A percentile compares a stretch with the other conserved stretches of the same genome.
Evolutionary conservation across 2,888 invertebrate species (phyloP).

Genomic region (Erynnis tages): DNA sequence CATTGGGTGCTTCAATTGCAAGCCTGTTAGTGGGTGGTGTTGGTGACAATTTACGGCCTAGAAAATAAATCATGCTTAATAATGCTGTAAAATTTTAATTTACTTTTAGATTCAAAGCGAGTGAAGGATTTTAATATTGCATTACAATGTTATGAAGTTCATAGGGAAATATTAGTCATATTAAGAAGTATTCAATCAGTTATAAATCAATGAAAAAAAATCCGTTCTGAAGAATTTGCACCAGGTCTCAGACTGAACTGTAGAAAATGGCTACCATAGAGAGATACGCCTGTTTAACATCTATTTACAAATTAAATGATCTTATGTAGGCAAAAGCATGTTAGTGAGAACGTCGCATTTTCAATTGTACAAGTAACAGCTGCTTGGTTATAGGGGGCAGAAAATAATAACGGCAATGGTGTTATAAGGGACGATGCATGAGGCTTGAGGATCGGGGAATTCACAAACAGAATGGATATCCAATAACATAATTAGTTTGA

Average conservation of each 20-base stretch:
- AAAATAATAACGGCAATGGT: slow-evolving; percentile 28
- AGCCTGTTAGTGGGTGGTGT: slow-evolving; percentile 84
- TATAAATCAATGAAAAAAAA: slow-evolving; percentile 23
- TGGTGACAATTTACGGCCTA: slow-evolving; percentile 87
- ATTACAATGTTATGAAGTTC: slow-evolving; percentile 15
- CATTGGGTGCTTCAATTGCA: slow-evolving; percentile 83
- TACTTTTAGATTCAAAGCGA: neutral
- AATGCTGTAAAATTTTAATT: neutral
- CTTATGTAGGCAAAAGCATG: slow-evolving; percentile 50
- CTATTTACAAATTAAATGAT: slow-evolving; percentile 38
- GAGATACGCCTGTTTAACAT: slow-evolving; percentile 58
- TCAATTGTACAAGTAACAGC: slow-evolving; percentile 44
- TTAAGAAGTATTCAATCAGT: neutral
- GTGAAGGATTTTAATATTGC: slow-evolving; percentile 20
- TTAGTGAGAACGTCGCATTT: slow-evolving; percentile 62
- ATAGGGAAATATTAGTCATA: slow-evolving; percentile 27
- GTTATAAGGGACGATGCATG: slow-evolving; percentile 37
- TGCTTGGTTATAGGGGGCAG: slow-evolving; percentile 39
- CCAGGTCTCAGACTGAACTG: slow-evolving; percentile 50
- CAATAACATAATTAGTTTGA: slow-evolving; percentile 67
- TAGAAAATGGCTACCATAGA: slow-evolving; percentile 80
- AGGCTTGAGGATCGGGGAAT: slow-evolving; percentile 39
- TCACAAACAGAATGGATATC: slow-evolving; percentile 59
- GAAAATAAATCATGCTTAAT: slow-evolving; percentile 33
- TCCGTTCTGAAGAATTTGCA: slow-evolving; percentile 23